A percentile compares a stretch with the other conserved stretches of the same genome.
Evolutionary conservation across 2,113 vertebrate genomes (phyloP).

Genomic region (Pelmatolapia mariae): DNA sequence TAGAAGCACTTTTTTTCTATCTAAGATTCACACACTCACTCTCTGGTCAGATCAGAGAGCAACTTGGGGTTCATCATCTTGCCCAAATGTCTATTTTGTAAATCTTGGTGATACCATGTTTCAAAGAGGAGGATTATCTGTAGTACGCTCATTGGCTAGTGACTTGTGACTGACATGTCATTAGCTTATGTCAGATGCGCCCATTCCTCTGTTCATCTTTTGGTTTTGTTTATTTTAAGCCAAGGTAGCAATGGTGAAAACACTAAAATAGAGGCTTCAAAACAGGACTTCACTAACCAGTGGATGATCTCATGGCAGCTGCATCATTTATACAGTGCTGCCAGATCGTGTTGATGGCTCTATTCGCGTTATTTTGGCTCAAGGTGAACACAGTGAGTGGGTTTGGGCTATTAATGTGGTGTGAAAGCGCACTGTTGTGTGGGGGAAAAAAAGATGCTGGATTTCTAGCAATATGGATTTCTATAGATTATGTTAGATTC

Average conservation of each 20-base stretch:
- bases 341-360: not conserved
- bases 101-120: not conserved
- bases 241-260: not conserved
- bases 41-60: not conserved
- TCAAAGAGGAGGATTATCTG: not conserved
- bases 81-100: not conserved
- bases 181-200: not conserved
- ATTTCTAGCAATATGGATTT: not conserved
- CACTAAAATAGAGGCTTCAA: not conserved
- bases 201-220: not conserved
- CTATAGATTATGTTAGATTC: not conserved
- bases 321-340: not conserved
- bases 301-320: not conserved
- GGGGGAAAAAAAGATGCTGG: rapidly evolving
- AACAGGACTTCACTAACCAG: not conserved
- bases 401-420: not conserved
- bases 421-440: not conserved
- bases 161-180: not conserved
- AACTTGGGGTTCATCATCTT: not conserved
- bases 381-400: not conserved
- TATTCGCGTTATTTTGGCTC: not conserved
- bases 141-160: not conserved
- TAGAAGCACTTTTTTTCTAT: not conserved
- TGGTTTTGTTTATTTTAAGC: not conserved
- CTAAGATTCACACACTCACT: not conserved